Conservation (phyloP, 2,113 vertebrate species). For the Aphyosemion australe region DNA sequence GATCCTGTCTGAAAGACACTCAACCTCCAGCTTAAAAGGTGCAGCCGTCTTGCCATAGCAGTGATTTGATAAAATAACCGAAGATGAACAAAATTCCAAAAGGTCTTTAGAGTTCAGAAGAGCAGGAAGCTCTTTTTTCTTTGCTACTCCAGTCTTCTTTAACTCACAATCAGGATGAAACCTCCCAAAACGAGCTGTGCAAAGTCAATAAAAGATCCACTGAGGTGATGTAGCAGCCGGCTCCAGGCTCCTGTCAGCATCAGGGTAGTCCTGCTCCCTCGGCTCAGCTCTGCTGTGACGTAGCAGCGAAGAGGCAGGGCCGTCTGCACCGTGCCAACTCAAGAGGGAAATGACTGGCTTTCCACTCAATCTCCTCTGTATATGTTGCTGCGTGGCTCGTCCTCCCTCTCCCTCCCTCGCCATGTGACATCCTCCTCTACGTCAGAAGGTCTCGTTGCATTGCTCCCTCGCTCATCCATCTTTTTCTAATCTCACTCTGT, state of each 20-base stretch:
- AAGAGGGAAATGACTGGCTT: conserved; percentile 44
- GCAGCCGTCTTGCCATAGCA: conserved; percentile 9
- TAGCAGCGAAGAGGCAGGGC: conserved; percentile 54
- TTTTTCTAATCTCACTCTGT: conserved; percentile 17
- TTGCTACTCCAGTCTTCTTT: conserved; percentile 7
- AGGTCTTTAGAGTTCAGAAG: conserved; percentile 30
- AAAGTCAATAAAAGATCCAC: conserved; percentile 15
- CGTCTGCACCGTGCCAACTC: conserved; percentile 56
- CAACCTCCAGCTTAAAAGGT: conserved; percentile 34
- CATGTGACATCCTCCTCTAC: conserved; percentile 38
- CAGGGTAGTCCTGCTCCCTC: conserved; percentile 56
- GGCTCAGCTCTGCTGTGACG: conserved; percentile 60
- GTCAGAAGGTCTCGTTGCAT: conserved; percentile 9
- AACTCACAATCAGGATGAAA: background rate
- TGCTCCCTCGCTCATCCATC: conserved; percentile 14
- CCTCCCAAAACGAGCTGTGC: conserved; percentile 5
- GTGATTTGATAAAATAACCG: background rate
- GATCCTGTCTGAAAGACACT: conserved; percentile 28
- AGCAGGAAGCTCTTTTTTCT: conserved; percentile 11
- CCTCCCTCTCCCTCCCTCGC: conserved; percentile 23
- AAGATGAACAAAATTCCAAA: conserved; percentile 33
- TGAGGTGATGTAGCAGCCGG: conserved; percentile 50
- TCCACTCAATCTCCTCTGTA: conserved; percentile 18
- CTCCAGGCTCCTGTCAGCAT: conserved; percentile 47
- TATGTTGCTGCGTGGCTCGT: conserved; percentile 49